Evolutionary conservation across 2,888 invertebrate genomes (phyloP), one percentile per base, ranked within the genome.

Genomic region (Oscheius sp.): DNA sequence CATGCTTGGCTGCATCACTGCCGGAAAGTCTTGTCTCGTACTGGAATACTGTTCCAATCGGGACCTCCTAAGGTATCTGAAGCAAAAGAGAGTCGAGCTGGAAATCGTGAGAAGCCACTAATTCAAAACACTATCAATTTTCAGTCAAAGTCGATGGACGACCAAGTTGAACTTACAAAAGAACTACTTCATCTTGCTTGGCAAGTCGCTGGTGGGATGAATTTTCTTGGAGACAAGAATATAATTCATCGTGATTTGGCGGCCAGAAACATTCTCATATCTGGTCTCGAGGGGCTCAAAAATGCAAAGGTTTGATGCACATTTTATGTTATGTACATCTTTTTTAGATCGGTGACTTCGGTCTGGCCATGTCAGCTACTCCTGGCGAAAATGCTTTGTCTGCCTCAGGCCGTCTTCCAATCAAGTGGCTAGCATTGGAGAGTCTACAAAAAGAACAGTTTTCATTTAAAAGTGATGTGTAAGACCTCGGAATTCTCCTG

Each of bases 191-290:
- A 83, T 37, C 86, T 88, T 50, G 83, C 82, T n/a, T 87, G 87
- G 87, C 87, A 87, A 73, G 77, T 87, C 37, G 79, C 87, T 9
- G 84, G 86, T 70, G 87, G 87, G 76, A 87, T 87, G 87, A 59
- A 50, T 10, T 81, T 78, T 51, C 74, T 82, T 4, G 79, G 76
- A 9, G 75, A 78, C 10, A 76, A 77, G 55, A 74, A 76, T 21
- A 78, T 84, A 10, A 79, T 85, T 47, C 87, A 87, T 70, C 81
- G 87, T 5, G 87, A 87, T 78, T 73, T 87, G 57, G 87, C 87
- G 2, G 87, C 87, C 3, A 70, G 87, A 48, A 87, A 87, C 60
- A 82, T 87, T 7, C 76, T 87, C 13, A 85, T 87, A 33, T 68
- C 76, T 5, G 79, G 75, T 11, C 73, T 74, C 13, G 85, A 83